These are phyloP conservation scores for Chionoecetes opilio DNA, from an alignment of 1,140 invertebrate species.

Conservation along the genomic window DNA sequence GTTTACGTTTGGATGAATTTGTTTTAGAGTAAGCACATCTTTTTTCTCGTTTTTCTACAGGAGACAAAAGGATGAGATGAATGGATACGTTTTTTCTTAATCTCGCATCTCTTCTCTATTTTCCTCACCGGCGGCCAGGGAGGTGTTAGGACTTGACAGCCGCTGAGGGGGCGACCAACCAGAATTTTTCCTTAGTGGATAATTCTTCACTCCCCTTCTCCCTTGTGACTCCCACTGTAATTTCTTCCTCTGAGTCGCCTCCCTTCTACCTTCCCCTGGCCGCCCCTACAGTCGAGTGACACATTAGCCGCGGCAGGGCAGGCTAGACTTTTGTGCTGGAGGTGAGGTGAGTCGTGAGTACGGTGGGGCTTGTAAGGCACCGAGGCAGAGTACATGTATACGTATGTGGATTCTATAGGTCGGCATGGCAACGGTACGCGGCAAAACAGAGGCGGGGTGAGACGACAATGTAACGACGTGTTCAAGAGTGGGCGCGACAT, in stretches of 20 bases:
- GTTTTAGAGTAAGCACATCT: neutral
- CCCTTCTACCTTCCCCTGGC: neutral
- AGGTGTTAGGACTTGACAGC: neutral
- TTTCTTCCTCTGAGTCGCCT: slow-evolving; percentile 15
- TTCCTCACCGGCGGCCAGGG: neutral
- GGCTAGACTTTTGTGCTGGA: neutral
- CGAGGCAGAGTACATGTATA: neutral
- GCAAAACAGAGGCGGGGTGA: neutral
- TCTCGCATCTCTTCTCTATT: neutral
- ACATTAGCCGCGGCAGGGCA: neutral
- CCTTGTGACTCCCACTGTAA: neutral
- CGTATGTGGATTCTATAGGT: neutral
- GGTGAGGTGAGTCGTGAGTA: neutral
- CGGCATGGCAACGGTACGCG: neutral
- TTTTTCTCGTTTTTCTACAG: too few species aligned
- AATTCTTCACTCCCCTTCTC: slow-evolving; percentile 17
- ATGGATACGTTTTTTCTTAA: neutral
- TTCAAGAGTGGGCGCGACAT: too few species aligned
- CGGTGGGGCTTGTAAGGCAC: neutral
- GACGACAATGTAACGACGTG: too few species aligned
- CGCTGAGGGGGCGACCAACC: neutral
- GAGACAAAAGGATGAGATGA: too few species aligned
- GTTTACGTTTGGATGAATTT: neutral
- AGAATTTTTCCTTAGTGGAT: neutral
- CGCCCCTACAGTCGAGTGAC: neutral